phyloP scores from a whole-genome alignment of 2,113 vertebrate species.

The Brachypteracias leptosomus region DNA sequence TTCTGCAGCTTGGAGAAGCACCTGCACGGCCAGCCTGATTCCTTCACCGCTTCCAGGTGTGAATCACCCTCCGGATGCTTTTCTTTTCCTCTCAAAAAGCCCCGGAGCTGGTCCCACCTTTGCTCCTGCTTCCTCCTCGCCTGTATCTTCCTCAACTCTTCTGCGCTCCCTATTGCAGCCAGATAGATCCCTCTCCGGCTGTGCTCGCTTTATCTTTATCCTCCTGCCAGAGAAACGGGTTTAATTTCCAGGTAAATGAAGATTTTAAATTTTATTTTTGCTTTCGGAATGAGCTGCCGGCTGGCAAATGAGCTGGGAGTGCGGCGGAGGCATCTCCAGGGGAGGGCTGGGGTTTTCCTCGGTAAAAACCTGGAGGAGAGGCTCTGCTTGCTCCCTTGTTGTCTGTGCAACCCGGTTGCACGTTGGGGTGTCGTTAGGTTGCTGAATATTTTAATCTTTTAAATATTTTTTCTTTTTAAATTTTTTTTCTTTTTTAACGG shows the following conservation, averaged over 20 bases:
- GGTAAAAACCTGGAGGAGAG: neutral
- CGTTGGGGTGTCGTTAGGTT: neutral
- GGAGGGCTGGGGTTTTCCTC: neutral
- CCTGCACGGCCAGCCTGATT: neutral
- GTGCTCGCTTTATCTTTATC: neutral
- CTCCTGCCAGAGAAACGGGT: neutral
- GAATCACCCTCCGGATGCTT: neutral
- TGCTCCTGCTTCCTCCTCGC: rapidly evolving
- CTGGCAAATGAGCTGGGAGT: rapidly evolving
- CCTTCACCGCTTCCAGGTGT: neutral
- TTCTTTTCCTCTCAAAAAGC: neutral
- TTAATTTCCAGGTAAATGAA: neutral
- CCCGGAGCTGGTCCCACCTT: neutral
- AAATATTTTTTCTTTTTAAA: neutral
- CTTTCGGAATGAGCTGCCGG: neutral
- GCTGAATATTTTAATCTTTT: neutral
- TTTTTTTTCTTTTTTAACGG: neutral
- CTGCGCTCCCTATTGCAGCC: neutral
- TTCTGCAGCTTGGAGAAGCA: neutral
- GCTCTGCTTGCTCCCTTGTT: neutral
- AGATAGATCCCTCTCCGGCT: neutral
- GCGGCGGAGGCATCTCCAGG: neutral
- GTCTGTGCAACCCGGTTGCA: neutral
- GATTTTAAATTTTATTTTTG: neutral
- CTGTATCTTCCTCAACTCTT: neutral